Base-by-base conservation (phyloP, 2,797 vertebrate genomes). In the Fundulus diaphanus region DNA sequence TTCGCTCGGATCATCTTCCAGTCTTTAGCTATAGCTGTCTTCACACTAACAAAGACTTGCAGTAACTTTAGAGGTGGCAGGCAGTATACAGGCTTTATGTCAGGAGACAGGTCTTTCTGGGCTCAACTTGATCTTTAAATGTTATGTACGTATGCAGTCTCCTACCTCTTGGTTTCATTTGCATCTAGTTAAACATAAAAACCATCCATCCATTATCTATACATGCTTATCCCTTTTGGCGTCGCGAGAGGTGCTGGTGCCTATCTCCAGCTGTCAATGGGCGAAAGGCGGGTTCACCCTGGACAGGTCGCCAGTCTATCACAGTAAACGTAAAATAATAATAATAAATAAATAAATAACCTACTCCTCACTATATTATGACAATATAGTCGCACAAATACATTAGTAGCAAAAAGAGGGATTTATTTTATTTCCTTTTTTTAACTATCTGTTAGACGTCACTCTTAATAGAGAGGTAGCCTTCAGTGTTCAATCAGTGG, bases 21-120 rank as follows among this genome's bases (percentile, higher is more conserved):
- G 42, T 66, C 63, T 44, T 35, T 74, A 44, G 71, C 35, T 51
- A 35, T 3, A 24, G 52, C 61, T 57, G 37, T 42, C 49, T 74
- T 40, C 1, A 8, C 18, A 56, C 44, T 74, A 57, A 24, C 3
- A 20, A 16, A 24, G 35, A 63, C 31, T 24, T 42, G 68, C 31
- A 81, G 27, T 66, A 49, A 56, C 51, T 73, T 72, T 5, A 9
- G 68, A 73, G 72, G 33, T 40, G 54, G 8, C 13, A 22, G n/a
- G n/a, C n/a, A 20, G 16, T 31, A 69, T 18, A 27, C 22, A 51
- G 33, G 24, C 72, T 73, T 33, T 0, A 4, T 74, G 65, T 81
- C 83, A 81, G 77, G 8, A 35, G 35, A n/a, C 12, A 24, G 70
- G 71, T 78, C 68, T 46, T 22, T 69, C 33, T 13, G 15, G 7